Evolutionary conservation across 37 sponge, comb jelly and placozoan genomes (phyloP).

Genomic region (Cliona cf. orientalis): DNA sequence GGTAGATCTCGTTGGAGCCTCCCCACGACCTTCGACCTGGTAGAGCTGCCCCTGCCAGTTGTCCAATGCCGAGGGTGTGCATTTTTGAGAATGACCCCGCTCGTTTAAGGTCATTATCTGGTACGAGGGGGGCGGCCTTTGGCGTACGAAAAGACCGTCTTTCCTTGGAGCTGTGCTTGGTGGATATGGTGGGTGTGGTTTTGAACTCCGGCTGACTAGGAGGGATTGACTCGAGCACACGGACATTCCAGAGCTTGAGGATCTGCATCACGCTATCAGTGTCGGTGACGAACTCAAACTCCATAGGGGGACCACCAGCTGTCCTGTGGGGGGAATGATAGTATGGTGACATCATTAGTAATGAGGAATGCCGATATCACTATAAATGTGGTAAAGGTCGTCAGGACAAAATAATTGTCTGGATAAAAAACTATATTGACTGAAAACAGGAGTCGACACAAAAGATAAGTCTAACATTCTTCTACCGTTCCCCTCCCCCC

Average conservation of each 20-base stretch:
- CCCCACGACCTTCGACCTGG: constrained; percentile 15
- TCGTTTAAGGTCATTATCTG: neutral
- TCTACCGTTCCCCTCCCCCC: neutral
- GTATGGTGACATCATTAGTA: too few relatives aligned
- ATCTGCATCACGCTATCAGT: constrained; percentile 24
- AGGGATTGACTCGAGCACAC: constrained; percentile 37
- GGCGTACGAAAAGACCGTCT: constrained; percentile 34
- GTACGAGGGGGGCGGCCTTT: neutral
- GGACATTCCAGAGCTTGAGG: constrained; percentile 43
- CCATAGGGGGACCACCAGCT: constrained; percentile 19
- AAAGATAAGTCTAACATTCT: neutral
- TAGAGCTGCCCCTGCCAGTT: too few relatives aligned
- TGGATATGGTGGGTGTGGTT: too few relatives aligned
- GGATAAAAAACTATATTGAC: too few relatives aligned
- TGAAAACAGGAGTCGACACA: neutral
- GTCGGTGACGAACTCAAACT: constrained; percentile 49
- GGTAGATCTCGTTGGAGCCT: neutral
- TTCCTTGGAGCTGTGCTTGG: too few relatives aligned
- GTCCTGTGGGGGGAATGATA: neutral
- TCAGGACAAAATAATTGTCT: too few relatives aligned
- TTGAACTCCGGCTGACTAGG: constrained; percentile 31
- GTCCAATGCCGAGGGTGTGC: too few relatives aligned
- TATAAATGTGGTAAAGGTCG: too few relatives aligned
- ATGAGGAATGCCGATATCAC: too few relatives aligned
- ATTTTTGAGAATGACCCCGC: constrained; percentile 20